Percentiles rank a stretch among this genome's conserved stretches.
Evolutionary conservation across 2,113 vertebrate genomes (phyloP).

Genomic region (Sitta europaea): DNA sequence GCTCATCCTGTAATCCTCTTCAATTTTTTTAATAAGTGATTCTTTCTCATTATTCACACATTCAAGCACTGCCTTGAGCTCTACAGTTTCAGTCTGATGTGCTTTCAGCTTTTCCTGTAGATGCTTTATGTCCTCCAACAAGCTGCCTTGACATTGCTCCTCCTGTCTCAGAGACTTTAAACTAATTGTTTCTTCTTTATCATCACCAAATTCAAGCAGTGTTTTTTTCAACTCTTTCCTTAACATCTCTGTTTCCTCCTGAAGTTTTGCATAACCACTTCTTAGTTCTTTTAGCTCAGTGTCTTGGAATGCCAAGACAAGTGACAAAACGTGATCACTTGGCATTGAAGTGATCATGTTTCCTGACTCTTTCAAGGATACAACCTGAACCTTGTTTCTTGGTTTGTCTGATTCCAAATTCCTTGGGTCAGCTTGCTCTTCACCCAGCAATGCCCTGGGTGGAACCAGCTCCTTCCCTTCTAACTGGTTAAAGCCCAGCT

Average conservation of each 20-base stretch:
- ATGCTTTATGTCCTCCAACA: neutral
- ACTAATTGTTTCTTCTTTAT: conserved; percentile 26
- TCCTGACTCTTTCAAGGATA: conserved; percentile 6
- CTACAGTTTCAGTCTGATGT: neutral
- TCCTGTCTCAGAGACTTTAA: neutral
- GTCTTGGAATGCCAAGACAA: conserved; percentile 5
- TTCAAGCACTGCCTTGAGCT: conserved; percentile 8
- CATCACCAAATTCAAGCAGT: neutral
- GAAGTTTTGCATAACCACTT: conserved; percentile 30
- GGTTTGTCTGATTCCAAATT: conserved; percentile 52
- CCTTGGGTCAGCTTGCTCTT: conserved; percentile 45
- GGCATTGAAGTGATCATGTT: conserved; percentile 2
- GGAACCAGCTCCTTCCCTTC: conserved; percentile 57
- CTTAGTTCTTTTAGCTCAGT: neutral
- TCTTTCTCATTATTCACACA: conserved; percentile 38
- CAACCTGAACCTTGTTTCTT: conserved; percentile 20
- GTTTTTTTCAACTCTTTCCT: conserved; percentile 64
- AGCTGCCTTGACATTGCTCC: conserved; percentile 9
- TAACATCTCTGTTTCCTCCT: conserved; percentile 24
- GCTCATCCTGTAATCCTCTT: conserved; percentile 21
- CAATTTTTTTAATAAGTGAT: conserved; percentile 1
- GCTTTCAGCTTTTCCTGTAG: conserved; percentile 48
- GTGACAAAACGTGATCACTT: neutral
- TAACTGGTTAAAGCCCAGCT: conserved; percentile 45
- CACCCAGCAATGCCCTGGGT: conserved; percentile 12